Evolutionary conservation across 2,113 vertebrate genomes (phyloP), one percentile per base, ranked within the genome.

Genomic region (Saccopteryx bilineata): DNA sequence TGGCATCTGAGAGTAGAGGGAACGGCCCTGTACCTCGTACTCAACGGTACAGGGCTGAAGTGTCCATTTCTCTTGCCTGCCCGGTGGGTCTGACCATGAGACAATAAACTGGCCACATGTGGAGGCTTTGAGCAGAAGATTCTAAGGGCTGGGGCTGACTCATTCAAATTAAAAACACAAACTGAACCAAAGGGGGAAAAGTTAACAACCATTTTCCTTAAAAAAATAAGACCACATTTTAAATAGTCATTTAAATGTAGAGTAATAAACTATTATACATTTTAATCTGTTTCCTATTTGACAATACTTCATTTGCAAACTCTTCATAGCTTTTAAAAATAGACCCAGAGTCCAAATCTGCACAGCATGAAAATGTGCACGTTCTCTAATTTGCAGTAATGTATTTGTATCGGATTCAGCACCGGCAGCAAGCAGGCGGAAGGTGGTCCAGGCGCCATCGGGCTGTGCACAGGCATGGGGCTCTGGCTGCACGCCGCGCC

Each of bases 281-380:
- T 96, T 91, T 92, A 92, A 96, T 96, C 92, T 96, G 96, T 79
- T 96, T 97, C 95, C 92, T 82, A 66, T 91, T 96, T 97, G 97
- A 97, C 54, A 96, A 86, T 95, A 90, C 96, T 96, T 95, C 92
- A 90, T 96, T 95, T 88, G 87, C 65, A 96, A 93, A 88, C 68
- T 91, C 90, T 96, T 90, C 21, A 15, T 89, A 74, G 92, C 78
- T 96, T 96, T 96, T 95, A 91, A 96, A 97, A 96, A 96, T 85
- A 97, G 81, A 82, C 69, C 90, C 82, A 86, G 78, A 83, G 85
- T 90, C 81, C 97, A 97, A 90, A 95, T 92, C 61, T 90, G 68
- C 96, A 92, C 79, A 81, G 95, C 80, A 19, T 71, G 88, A 74
- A 74, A 83, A 74, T 94, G 93, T 84, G 75, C 94, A 96, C 31